Evolutionary conservation across 1,140 invertebrate species (phyloP), one percentile per base, ranked within the genome.

Genomic region (Caerostris extrusa): DNA sequence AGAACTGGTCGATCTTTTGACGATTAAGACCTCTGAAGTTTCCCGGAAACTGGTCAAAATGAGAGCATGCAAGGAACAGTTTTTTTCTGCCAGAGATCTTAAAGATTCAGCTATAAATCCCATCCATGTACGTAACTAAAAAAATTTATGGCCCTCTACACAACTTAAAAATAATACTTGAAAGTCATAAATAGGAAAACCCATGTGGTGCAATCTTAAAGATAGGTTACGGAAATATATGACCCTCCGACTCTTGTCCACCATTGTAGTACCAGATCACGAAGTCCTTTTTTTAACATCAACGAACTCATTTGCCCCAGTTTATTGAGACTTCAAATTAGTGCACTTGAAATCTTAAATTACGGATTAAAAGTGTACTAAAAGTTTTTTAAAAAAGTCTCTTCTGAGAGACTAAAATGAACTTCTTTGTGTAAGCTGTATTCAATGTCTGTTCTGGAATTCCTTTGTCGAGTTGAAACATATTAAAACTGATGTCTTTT

Each of bases 221-320:
- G 82, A 92, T n/a, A 53, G 90, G 90, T 82, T 82, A 34, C 55
- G 19, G 50, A 57, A 81, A 91, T 60, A 81, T 91, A 91, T 57
- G 90, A 91, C 69, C 50, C 56, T 77, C 71, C 17, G 53, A 58
- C 67, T 55, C 50, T 6, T 91, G 77, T 91, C 90, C 90, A 91
- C 34, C 53, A 60, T 81, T 91, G 89, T 82, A 82, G 81, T 57
- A 60, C 58, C 58, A 92, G 81, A 92, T 92, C 90, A 92, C 58
- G 90, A 92, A 83, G 57, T 67, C 34, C 85, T 19, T 34, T 19
- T 34, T 34, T 92, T 58, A 57, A 85, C 90, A 82, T 91, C 90
- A 92, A 92, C 69, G 90, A 92, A 92, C 90, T 92, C 61, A 7
- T 85, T 85, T 85, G 90, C 61, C 90, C 90, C 67, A 92, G 77